A percentile compares a stretch with the other conserved stretches of the same genome.
Conservation (phyloP, 1,140 invertebrate genomes). For the Danaus plexippus region DNA sequence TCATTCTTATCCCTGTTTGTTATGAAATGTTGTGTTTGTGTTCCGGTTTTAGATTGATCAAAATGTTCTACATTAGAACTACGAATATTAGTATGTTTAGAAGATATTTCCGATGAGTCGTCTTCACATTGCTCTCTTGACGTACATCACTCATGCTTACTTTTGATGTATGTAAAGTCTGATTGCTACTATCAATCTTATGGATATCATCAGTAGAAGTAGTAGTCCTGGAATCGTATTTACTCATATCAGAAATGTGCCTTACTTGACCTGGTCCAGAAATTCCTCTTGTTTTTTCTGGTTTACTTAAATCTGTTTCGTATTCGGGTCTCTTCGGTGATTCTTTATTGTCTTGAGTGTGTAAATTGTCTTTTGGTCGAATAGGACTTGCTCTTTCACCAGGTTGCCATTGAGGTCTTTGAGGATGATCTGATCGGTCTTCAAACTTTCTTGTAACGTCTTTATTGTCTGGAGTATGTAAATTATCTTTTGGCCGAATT, state of each 20-base stretch:
- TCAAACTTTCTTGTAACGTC: constrained; percentile 59
- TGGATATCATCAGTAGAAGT: no score
- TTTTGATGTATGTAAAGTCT: no score
- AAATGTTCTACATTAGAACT: constrained; percentile 25
- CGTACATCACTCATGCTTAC: constrained; percentile 8
- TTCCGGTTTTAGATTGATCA: constrained; percentile 36
- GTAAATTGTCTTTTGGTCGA: constrained; percentile 73
- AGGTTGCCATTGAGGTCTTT: constrained; percentile 44
- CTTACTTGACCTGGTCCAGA: no score
- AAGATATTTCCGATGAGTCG: constrained; percentile 27
- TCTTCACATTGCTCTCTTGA: constrained; percentile 15
- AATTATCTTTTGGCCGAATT: constrained; percentile 57
- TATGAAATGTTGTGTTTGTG: constrained; percentile 26
- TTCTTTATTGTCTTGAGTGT: constrained; percentile 70
- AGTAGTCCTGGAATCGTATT: no score
- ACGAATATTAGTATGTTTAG: constrained; percentile 22
- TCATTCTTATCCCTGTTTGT: neutral
- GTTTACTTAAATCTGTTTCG: no score
- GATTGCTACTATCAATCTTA: no score
- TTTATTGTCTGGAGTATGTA: constrained; percentile 19
- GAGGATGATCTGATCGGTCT: constrained; percentile 67
- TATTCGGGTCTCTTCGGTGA: constrained; percentile 21
- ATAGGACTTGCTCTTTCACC: constrained; percentile 72
- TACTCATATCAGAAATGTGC: no score
- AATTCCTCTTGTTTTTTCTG: no score